A percentile compares a stretch with the other conserved stretches of the same genome.
Evolutionary conservation across 2,797 vertebrate species (phyloP).

Genomic region (Channallabes apus): DNA sequence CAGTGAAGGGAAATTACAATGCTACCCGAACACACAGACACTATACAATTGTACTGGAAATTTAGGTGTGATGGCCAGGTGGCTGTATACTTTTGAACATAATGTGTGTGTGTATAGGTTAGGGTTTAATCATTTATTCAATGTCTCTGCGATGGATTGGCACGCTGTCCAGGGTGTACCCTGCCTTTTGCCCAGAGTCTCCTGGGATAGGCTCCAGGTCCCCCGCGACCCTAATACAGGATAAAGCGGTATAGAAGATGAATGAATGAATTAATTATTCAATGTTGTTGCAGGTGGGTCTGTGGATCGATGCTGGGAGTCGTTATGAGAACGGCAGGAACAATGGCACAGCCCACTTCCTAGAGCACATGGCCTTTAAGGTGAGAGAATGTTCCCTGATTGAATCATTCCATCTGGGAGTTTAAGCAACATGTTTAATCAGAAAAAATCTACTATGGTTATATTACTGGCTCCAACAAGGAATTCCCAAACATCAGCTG

Average conservation of each 20-base stretch:
- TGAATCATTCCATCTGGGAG: background rate
- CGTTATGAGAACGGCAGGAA: conserved; percentile 95
- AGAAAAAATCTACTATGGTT: background rate
- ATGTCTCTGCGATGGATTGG: background rate
- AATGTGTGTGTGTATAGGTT: background rate
- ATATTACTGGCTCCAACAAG: background rate
- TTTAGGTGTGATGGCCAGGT: background rate
- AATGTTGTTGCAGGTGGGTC: conserved; percentile 81
- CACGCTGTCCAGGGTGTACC: no score
- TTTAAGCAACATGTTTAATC: background rate
- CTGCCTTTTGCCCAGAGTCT: no score
- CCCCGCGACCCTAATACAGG: no score
- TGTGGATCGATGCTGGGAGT: conserved; percentile 98
- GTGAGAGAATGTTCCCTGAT: conserved; percentile 61
- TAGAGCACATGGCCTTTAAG: conserved; percentile 99
- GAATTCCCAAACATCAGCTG: background rate
- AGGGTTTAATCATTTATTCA: background rate
- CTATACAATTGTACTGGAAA: background rate
- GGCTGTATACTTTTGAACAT: background rate
- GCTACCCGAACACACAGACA: no score
- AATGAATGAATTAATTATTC: background rate
- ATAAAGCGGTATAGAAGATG: no score
- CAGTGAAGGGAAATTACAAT: background rate
- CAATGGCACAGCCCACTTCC: conserved; percentile 97
- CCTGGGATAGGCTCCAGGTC: no score